These are phyloP conservation scores for Fregetta grallaria DNA, from an alignment of 2,113 vertebrate genomes.

Conservation along the genomic window DNA sequence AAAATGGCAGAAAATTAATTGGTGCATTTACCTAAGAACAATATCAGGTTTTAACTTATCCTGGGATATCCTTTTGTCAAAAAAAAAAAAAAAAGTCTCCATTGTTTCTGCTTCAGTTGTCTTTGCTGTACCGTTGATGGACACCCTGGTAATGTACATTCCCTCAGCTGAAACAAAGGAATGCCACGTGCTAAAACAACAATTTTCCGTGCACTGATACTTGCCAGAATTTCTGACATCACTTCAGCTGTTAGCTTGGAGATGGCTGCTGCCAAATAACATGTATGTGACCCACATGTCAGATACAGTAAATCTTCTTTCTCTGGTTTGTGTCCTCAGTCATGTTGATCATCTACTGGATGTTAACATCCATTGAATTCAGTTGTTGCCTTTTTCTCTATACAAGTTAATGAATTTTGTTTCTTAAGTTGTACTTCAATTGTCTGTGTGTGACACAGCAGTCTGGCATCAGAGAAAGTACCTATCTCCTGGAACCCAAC, in stretches of 20 bases:
- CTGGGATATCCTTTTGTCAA: neutral
- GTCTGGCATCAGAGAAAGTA: neutral
- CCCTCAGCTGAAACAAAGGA: neutral
- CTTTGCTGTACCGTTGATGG: neutral
- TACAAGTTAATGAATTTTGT: neutral
- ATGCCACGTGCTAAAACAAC: neutral
- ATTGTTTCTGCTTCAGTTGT: slow-evolving; percentile 1
- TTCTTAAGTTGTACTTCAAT: neutral
- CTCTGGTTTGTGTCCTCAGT: neutral
- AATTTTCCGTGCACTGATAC: neutral
- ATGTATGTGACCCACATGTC: neutral
- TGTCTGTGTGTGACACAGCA: neutral
- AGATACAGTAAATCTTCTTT: neutral
- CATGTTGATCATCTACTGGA: neutral
- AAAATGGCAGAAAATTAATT: neutral
- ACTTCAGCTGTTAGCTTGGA: neutral
- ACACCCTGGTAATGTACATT: neutral
- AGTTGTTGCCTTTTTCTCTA: neutral
- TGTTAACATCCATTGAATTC: neutral
- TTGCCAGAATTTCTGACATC: neutral
- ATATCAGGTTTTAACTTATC: neutral
- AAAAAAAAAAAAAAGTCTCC: neutral
- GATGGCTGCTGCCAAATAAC: neutral
- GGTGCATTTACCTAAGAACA: neutral
- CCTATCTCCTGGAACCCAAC: neutral